These are phyloP conservation scores for Phalacrocorax aristotelis DNA, from an alignment of 2,113 vertebrate genomes.

Conservation along the genomic window DNA sequence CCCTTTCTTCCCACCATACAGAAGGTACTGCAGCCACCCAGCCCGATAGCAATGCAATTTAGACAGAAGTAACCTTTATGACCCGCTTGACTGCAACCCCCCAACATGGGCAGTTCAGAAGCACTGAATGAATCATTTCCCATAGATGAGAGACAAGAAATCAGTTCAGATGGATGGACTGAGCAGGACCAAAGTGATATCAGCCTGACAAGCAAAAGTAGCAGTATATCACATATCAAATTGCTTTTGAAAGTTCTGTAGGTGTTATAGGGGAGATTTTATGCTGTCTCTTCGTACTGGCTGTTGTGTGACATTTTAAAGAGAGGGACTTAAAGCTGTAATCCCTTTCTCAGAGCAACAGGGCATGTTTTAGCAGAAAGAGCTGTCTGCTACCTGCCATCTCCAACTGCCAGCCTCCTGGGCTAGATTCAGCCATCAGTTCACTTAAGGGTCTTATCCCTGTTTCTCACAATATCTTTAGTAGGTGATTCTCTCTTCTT, in stretches of 20 bases:
- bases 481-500: background rate
- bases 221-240: background rate
- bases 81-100: background rate
- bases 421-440: background rate
- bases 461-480: background rate
- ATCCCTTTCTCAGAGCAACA: background rate
- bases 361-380: background rate
- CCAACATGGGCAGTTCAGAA: fast-evolving
- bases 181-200: background rate
- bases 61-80: background rate
- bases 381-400: background rate
- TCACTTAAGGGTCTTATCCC: background rate
- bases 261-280: background rate
- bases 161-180: background rate
- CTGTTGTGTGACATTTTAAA: slow-evolving; percentile 10
- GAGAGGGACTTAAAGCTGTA: background rate
- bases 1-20: background rate
- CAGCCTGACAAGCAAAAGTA: background rate
- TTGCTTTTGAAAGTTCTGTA: background rate
- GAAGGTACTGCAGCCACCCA: background rate
- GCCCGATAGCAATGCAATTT: background rate
- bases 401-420: background rate
- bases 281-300: background rate
- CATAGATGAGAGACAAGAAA: background rate
- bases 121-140: background rate